Base-by-base conservation (phyloP, 2,888 invertebrate genomes). In the Falcaria lacertinaria region DNA sequence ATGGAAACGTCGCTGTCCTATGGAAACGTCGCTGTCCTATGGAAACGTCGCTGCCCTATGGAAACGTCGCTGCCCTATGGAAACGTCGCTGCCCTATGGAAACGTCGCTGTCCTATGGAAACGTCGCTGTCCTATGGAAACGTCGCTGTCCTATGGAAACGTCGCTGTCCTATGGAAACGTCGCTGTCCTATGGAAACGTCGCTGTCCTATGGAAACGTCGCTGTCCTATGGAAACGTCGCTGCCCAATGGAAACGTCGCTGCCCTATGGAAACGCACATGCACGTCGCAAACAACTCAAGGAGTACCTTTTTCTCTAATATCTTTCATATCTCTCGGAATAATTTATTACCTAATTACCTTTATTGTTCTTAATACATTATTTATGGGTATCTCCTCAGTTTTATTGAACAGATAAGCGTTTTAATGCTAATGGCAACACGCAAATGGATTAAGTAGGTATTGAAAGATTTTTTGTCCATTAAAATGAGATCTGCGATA, bases 331-430 rank as follows among this genome's bases (percentile, higher is more conserved):
- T 77, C 74, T 62, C 50, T 49, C 49, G 50, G 57, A 65, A 66
- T 68, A 72, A 75, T 76, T 74, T 74, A 77, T 76, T 64, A 60
- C 61, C 68, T 75, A 76, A 76, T 77, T 77, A 76, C 63, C 48
- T 43, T 72, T 72, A 79, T 76, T 78, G 71, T 80, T 74, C 62
- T 57, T 66, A 67, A 75, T 77, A 69, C 75, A 74, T 78, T 64
- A 66, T 55, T 60, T 64, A 59, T 59, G 56, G 47, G 49, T 47
- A 50, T 52, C 50, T 19, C 8, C 22, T 14, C 19, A 11, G 62
- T 64, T 66, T 75, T 75, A 77, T 73, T 66, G 65, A 52, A 15
- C 39, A 65, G 73, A 76, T 76, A 74, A 76, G 57, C 60, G 63
- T 70, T 69, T 73, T 63, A 75, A 74, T 68, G 71, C 61, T 74